Percentiles rank a stretch among this genome's conserved stretches.
Evolutionary conservation across 2,888 invertebrate species (phyloP).

Genomic region (Drosophila meridionalis): DNA sequence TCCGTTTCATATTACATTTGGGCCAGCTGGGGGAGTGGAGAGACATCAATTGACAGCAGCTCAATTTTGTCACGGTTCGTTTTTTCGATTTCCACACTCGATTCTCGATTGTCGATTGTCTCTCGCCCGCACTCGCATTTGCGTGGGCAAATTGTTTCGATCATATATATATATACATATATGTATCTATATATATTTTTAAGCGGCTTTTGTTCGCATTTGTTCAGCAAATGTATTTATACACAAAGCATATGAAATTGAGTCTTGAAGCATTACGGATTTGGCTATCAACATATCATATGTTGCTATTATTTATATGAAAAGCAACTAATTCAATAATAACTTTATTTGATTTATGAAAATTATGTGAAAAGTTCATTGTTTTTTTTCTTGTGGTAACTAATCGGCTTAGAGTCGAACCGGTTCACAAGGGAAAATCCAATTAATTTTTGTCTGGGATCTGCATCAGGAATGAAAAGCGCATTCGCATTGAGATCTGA

Average conservation of each 20-base stretch:
- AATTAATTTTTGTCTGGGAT: not conserved
- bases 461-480: not conserved
- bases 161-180: slow-evolving; percentile 35
- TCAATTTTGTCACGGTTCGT: slow-evolving; percentile 75
- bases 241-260: slow-evolving; percentile 60
- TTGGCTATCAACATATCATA: slow-evolving; percentile 9
- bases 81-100: slow-evolving; percentile 63
- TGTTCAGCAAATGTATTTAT: slow-evolving; percentile 43
- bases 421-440: not conserved
- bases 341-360: slow-evolving; percentile 4
- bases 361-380: not conserved
- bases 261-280: slow-evolving; percentile 29
- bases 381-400: not conserved
- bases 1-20: slow-evolving; percentile 57
- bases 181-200: slow-evolving; percentile 38
- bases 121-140: slow-evolving; percentile 54
- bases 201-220: slow-evolving; percentile 68
- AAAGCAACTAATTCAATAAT: not conserved
- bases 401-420: not conserved
- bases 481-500: not conserved
- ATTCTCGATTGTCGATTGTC: slow-evolving; percentile 11
- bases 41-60: slow-evolving; percentile 67
- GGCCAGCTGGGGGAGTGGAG: not conserved
- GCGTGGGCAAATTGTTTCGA: slow-evolving; percentile 73
- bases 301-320: not conserved